These are phyloP conservation scores for Brachypteracias leptosomus DNA, from an alignment of 2,113 vertebrate genomes.

Conservation along the genomic window DNA sequence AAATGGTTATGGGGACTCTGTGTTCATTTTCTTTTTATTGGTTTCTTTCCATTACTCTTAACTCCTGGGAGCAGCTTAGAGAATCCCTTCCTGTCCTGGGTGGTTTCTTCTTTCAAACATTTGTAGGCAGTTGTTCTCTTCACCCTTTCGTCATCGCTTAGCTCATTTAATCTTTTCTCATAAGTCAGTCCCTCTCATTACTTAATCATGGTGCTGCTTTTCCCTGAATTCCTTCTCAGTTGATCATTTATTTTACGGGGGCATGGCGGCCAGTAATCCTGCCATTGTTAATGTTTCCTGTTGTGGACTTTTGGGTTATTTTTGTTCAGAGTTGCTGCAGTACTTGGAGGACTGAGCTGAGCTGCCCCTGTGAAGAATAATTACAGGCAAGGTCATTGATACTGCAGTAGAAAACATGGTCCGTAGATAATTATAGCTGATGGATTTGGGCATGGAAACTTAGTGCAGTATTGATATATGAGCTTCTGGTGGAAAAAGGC, in stretches of 20 bases:
- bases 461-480: background rate
- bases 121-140: background rate
- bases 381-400: background rate
- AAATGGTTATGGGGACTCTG: background rate
- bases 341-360: background rate
- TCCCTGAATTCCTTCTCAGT: background rate
- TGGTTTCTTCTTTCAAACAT: conserved; percentile 3
- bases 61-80: conserved; percentile 41
- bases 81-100: conserved; percentile 40
- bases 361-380: background rate
- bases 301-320: conserved; percentile 46
- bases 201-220: background rate
- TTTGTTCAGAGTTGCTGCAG: conserved; percentile 34
- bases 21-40: background rate
- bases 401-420: background rate
- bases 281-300: conserved; percentile 62
- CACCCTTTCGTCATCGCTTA: background rate
- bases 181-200: background rate
- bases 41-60: conserved; percentile 56
- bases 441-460: background rate
- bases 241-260: background rate
- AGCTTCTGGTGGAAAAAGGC: background rate
- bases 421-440: background rate
- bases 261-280: conserved; percentile 19
- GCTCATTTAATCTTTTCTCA: conserved; percentile 29